Evolutionary conservation across 2,888 invertebrate species (phyloP), one percentile per base, ranked within the genome.

Genomic region (Nymphalis urticae): DNA sequence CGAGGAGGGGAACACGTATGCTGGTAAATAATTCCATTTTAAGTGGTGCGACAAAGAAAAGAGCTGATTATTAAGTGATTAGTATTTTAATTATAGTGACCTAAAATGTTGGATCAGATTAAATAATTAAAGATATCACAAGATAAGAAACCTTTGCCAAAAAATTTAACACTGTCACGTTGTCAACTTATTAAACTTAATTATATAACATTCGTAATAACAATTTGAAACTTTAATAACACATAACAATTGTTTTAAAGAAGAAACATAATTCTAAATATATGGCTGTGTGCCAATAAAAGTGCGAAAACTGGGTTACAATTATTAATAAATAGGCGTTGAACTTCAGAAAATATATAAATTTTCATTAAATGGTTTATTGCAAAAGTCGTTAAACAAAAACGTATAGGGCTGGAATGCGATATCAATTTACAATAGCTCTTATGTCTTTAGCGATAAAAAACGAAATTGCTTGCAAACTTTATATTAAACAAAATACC

Each of bases 281-380:
- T 56, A 56, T 56, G 27, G 27, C 27, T 32, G 17, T 32, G 54
- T 56, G n/a, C 32, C 54, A 56, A 27, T 56, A 56, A 56, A 56
- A 32, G 32, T 32, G 27, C 27, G 54, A 56, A 59, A 59, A 51
- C 58, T 50, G 24, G 58, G n/a, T 24, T 50, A 65, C n/a, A 42
- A 10, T 65, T 42, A 65, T 65, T 59, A 65, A 59, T 65, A 51
- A 65, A 59, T 51, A 42, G 21, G 59, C 50, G 24, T 65, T 65
- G 10, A 51, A 24, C 59, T 65, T 65, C 48, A 50, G 50, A 48
- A 50, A 65, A 65, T 10, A 24, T 50, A 64, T 64, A n/a, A 58
- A 59, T 64, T 64, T 64, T 59, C 21, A 64, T 64, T 64, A 58
- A 17, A 42, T 64, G 21, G 50, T 48, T 58, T 59, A 59, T 64